A percentile compares a stretch with the other conserved stretches of the same genome.
Evolutionary conservation across 2,888 invertebrate species (phyloP).

Genomic region (Parnassius glacialis): DNA sequence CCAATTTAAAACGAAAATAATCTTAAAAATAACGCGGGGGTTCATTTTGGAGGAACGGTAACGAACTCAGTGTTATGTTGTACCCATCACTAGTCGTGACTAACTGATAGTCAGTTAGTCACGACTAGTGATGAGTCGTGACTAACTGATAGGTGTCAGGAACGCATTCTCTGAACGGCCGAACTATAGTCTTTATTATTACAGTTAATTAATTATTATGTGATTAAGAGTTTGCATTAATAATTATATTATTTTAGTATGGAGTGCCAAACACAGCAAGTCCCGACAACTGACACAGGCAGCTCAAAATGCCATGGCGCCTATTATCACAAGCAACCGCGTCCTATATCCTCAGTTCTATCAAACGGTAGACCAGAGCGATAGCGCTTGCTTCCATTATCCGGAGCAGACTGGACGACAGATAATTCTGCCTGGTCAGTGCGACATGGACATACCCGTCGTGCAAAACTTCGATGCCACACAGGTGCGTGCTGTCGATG

Average conservation of each 20-base stretch:
- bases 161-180: too few species aligned
- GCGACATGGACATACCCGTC: constrained; percentile 53
- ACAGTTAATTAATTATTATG: not conserved
- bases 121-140: too few species aligned
- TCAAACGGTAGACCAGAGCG: constrained; percentile 46
- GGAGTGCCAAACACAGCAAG: constrained; percentile 68
- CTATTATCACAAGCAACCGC: constrained; percentile 41
- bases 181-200: too few species aligned
- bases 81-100: too few species aligned
- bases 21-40: too few species aligned
- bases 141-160: too few species aligned
- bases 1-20: too few species aligned
- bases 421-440: constrained; percentile 64
- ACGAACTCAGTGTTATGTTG: too few species aligned
- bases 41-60: too few species aligned
- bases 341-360: constrained; percentile 52
- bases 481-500: constrained; percentile 38
- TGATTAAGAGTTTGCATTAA: not conserved
- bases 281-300: constrained; percentile 39
- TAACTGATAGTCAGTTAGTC: too few species aligned
- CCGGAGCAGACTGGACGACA: constrained; percentile 45
- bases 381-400: constrained; percentile 64
- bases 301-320: constrained; percentile 43
- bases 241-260: constrained; percentile 46
- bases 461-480: constrained; percentile 46